These are phyloP conservation scores for Urechis unicinctus DNA, from an alignment of 2,888 invertebrate species.

Conservation along the genomic window DNA sequence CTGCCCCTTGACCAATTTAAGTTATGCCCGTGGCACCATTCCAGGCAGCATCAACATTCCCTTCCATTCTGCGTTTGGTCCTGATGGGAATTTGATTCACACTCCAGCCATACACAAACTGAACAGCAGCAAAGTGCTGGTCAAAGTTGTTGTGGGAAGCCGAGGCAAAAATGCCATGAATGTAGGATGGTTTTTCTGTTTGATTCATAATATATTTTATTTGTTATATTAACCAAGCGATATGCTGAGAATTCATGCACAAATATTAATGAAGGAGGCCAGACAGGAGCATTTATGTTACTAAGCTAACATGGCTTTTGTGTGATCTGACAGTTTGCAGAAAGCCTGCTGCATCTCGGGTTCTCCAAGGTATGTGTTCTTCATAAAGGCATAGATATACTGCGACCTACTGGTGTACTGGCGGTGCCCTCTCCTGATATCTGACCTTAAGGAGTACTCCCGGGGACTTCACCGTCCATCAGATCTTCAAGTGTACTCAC, in stretches of 20 bases:
- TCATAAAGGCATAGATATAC: conserved; percentile 79
- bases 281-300: too few relatives aligned
- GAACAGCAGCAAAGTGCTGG: conserved; percentile 61
- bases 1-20: too few relatives aligned
- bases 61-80: conserved; percentile 62
- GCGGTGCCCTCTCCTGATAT: conserved; percentile 50
- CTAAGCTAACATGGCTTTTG: too few relatives aligned
- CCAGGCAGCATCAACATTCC: conserved; percentile 82
- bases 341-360: conserved; percentile 71
- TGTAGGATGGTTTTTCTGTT: conserved; percentile 42
- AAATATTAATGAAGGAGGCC: too few relatives aligned
- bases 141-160: conserved; percentile 70
- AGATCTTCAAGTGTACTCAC: too few relatives aligned
- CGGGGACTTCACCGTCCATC: too few relatives aligned
- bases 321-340: conserved; percentile 91
- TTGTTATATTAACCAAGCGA: too few relatives aligned
- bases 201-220: too few relatives aligned
- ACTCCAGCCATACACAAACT: conserved; percentile 54
- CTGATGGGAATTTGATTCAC: conserved; percentile 65
- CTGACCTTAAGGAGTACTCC: too few relatives aligned
- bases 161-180: conserved; percentile 65
- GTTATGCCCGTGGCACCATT: conserved; percentile 73
- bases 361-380: conserved; percentile 75
- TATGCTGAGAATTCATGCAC: too few relatives aligned
- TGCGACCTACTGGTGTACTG: conserved; percentile 55